Base-by-base conservation (phyloP, 2,888 invertebrate genomes). In the Desoria tigrina region DNA sequence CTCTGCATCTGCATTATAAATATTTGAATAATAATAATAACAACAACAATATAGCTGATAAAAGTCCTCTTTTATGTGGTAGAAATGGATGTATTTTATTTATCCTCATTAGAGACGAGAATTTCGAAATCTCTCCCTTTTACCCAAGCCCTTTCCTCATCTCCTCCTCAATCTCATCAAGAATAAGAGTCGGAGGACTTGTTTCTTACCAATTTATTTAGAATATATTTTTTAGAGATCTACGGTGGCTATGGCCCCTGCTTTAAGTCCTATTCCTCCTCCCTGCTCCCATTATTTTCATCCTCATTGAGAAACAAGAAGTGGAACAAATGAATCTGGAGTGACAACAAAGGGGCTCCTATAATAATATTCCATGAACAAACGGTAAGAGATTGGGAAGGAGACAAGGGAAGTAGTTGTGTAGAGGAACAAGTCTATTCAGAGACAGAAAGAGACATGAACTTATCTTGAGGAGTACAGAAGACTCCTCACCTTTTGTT, bases 111-210 rank as follows among this genome's bases (percentile, higher is more conserved):
- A 51, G 24, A 51, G 7, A 49, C n/a, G n/a, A n/a, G 51, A 23
- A 4, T 11, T 51, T 51, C 9, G 51, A 24, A 51, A 66, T 61
- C 55, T 66, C 53, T 42, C 59, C 53, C 58, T 18, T 23, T 58
- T 53, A 63, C 28, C 54, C 58, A 28, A 39, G 28, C 53, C 37
- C 53, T 32, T 53, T 21, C 32, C 26, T 58, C 49, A 58, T 56
- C 45, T 28, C n/a, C 62, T 61, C 53, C 58, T 32, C 6, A 32
- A 32, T 32, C 32, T 32, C 32, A 32, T 32, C 32, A 32, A 32
- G 32, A n/a, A n/a, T n/a, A n/a, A 11, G 32, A 32, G 32, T 32
- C 32, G 11, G 11, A 32, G 32, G 11, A 32, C 6, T 32, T n/a
- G n/a, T n/a, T n/a, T 32, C 32, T 32, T 11, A 32, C 32, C 4